Base-by-base conservation (phyloP, 2,888 invertebrate genomes). In the Watsonalla binaria region DNA sequence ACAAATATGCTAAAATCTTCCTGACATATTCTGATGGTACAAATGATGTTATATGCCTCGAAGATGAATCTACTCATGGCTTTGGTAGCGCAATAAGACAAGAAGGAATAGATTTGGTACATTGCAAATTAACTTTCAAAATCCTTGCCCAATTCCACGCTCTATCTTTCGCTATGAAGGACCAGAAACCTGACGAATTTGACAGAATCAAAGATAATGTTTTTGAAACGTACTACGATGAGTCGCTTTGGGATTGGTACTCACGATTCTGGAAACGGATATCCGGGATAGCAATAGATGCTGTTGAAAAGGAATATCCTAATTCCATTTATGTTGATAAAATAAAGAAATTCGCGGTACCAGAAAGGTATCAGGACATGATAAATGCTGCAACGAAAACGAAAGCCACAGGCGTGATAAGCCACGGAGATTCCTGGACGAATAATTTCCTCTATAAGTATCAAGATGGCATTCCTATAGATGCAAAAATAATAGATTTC, bases 391-490 rank as follows among this genome's bases (percentile, higher is more conserved):
- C 84, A 0, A 71, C 84, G 0, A 63, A 74, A 0, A 78, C 82
- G 0, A 68, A 72, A 14, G 81, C 82, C 24, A 80, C 90, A n/a
- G 89, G 92, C 0, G 93, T 93, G 0, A 92, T 95, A 35, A 92
- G 92, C 0, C 95, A 95, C 56, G 95, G 95, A 0, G 95, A 96
- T 72, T 92, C 93, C 45, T 95, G 95, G 95, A 92, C 93, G 0
- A 94, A 94, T n/a, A 95, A 96, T 72, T 95, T 95, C 63, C 74
- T 95, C 0, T 92, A 92, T 7, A 91, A 92, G 62, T 82, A 89
- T 52, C 61, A 67, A 0, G 55, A 73, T 8, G 62, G 63, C 0
- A 47, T 42, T 1, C 85, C 89, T 0, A 58, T 78, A 6, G 86
- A 89, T 55, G 90, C 91, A 0, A 92, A 93, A 63, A 86, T 95